A percentile compares a stretch with the other conserved stretches of the same genome.
Conservation (phyloP, 2,888 invertebrate species). For the Bellardia bayeri region DNA sequence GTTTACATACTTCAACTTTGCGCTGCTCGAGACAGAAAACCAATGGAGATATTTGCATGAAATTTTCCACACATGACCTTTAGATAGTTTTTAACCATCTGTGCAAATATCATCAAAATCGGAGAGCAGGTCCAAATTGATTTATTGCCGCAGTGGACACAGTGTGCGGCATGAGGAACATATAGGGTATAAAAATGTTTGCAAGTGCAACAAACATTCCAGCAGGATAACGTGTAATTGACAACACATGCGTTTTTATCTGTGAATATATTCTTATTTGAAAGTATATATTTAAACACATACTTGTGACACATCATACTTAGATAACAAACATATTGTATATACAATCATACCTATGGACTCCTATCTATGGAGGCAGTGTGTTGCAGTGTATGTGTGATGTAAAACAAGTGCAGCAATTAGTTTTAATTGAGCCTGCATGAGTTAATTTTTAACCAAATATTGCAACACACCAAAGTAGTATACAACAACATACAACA, state of each 20-base stretch:
- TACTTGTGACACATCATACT: background rate
- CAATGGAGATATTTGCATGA: too few relatives aligned
- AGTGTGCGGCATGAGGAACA: too few relatives aligned
- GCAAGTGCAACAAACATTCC: conserved; percentile 24
- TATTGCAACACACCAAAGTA: conserved; percentile 50
- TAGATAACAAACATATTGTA: background rate
- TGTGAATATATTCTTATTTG: background rate
- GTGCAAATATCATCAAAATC: too few relatives aligned
- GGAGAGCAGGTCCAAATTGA: too few relatives aligned
- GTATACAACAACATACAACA: conserved; percentile 33
- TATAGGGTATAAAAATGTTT: background rate
- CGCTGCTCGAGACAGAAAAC: too few relatives aligned
- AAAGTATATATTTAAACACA: conserved; percentile 44
- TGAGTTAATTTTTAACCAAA: conserved; percentile 71
- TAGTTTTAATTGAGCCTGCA: conserved; percentile 74
- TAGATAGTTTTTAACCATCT: too few relatives aligned
- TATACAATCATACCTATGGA: background rate
- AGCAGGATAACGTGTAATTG: conserved; percentile 44
- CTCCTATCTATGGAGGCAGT: background rate
- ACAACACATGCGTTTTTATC: conserved; percentile 39
- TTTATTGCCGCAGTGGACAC: too few relatives aligned
- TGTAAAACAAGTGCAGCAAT: conserved; percentile 71
- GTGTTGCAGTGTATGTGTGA: conserved; percentile 35
- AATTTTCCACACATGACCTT: too few relatives aligned
- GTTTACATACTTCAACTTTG: too few relatives aligned